Conservation (phyloP, 2,113 vertebrate species). For the Uropsilus gracilis region DNA sequence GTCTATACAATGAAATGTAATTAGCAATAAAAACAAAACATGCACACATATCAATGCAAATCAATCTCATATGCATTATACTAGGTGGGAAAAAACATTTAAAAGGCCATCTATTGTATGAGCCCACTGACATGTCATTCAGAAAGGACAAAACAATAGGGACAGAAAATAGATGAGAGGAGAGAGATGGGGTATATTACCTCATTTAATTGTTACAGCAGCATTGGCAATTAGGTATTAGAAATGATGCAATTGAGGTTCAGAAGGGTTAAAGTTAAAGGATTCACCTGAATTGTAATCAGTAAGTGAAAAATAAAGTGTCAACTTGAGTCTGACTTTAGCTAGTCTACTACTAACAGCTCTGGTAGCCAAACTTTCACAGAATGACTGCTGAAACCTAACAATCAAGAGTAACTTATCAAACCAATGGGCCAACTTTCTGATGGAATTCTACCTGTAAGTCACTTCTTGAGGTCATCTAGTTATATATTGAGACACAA, state of each 20-base stretch:
- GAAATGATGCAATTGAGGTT: not conserved
- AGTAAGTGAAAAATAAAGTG: not conserved
- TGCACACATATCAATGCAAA: too few relatives aligned
- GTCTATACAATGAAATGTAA: too few relatives aligned
- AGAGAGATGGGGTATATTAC: too few relatives aligned
- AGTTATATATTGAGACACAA: not conserved
- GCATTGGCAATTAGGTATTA: not conserved
- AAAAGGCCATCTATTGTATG: too few relatives aligned
- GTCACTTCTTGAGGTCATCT: not conserved
- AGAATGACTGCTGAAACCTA: not conserved
- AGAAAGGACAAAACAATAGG: too few relatives aligned
- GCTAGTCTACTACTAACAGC: not conserved
- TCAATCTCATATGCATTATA: too few relatives aligned
- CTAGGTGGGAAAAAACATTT: too few relatives aligned
- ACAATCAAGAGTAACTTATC: not conserved
- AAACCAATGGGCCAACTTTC: not conserved
- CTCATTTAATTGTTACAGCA: not conserved
- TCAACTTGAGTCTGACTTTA: not conserved
- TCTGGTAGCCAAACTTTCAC: not conserved
- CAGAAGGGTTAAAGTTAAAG: not conserved
- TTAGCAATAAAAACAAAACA: too few relatives aligned
- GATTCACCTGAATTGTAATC: not conserved
- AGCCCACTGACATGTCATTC: too few relatives aligned
- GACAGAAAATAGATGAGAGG: too few relatives aligned
- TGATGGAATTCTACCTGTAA: not conserved